phyloP scores from a whole-genome alignment of 2,113 vertebrate species.

The Lates calcarifer region DNA sequence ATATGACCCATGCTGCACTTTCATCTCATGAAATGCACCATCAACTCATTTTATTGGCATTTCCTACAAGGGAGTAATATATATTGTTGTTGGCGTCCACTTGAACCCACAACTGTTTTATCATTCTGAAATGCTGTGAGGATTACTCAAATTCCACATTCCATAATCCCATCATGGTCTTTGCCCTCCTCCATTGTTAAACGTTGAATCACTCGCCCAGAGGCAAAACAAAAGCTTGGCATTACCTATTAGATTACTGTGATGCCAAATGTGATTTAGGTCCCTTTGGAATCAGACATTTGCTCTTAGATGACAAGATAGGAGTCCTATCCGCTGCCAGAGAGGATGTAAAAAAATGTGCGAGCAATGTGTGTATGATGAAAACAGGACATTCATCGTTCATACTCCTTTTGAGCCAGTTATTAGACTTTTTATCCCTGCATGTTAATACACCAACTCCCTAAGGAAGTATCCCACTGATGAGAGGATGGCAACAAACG shows the following conservation, averaged over 20 bases:
- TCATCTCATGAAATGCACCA: slow-evolving; percentile 46
- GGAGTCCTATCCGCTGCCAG: slow-evolving; percentile 40
- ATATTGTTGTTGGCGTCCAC: slow-evolving; percentile 9
- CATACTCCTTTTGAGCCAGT: slow-evolving; percentile 32
- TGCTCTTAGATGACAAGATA: slow-evolving; percentile 62
- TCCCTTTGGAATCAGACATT: slow-evolving; percentile 62
- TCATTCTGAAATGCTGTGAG: slow-evolving; percentile 51
- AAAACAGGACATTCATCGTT: slow-evolving; percentile 50
- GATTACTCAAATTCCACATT: slow-evolving; percentile 69
- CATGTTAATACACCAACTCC: slow-evolving; percentile 43
- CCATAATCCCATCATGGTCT: slow-evolving; percentile 68
- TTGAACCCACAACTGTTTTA: slow-evolving; percentile 32
- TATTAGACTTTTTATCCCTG: slow-evolving; percentile 29
- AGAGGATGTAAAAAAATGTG: slow-evolving; percentile 30
- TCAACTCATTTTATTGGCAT: slow-evolving; percentile 49
- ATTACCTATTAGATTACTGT: slow-evolving; percentile 71
- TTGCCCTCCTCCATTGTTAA: slow-evolving; percentile 44
- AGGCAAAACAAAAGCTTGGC: slow-evolving; percentile 61
- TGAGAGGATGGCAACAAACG: slow-evolving; percentile 52
- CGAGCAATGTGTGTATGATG: slow-evolving; percentile 32
- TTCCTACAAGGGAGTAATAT: slow-evolving; percentile 37
- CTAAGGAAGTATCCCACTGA: slow-evolving; percentile 35
- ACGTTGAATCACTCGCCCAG: slow-evolving; percentile 51
- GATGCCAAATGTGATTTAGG: slow-evolving; percentile 73
- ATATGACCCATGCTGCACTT: slow-evolving; percentile 34